Evolutionary conservation across 2,888 invertebrate genomes (phyloP), one percentile per base, ranked within the genome.

Genomic region (Micoletzkya japonica): DNA sequence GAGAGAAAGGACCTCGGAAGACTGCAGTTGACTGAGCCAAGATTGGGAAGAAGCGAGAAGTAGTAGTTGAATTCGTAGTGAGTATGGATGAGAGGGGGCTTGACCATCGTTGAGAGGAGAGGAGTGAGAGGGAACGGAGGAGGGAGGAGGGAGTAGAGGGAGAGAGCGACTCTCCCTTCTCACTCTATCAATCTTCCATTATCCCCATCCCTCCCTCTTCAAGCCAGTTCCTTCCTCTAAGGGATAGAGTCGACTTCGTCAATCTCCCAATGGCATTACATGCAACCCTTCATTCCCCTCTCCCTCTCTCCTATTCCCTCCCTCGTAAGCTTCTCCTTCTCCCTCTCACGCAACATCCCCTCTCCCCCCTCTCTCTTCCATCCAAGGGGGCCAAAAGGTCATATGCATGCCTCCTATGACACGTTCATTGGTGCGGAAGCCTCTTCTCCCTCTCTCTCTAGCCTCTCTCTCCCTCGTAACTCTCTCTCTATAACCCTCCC

Each of bases 61-160:
- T 66, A 66, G 54, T 54, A 66, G 30, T 66, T 66, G 54, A 66
- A 66, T 30, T 66, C 52, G 26, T 52, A 66, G 14, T 26, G 52
- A 26, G 52, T 66, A 20, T 17, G 32, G n/a, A 24, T 24, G 24
- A 56, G 10, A 26, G 56, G 24, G 56, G n/a, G 26, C 14, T 60
- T 32, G 34, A 10, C 56, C 56, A 17, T 32, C 7, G 56, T n/a
- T n/a, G n/a, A n/a, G n/a, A n/a, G n/a, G n/a, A n/a, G 30, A 24
- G 30, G 7, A 56, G 59, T 17, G 49, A 30, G 30, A 30, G 44
- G 6, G 10, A 32, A n/a, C 20, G 61, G 49, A 49, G 32, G 61
- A 30, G 20, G 49, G 44, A 44, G 26, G 20, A 44, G 44, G 44
- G 44, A 10, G 20, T 20, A 44, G 20, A 10, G 10, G 32, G 49